phyloP scores from a whole-genome alignment of 2,888 invertebrate genomes.

The Limenitis camilla region DNA sequence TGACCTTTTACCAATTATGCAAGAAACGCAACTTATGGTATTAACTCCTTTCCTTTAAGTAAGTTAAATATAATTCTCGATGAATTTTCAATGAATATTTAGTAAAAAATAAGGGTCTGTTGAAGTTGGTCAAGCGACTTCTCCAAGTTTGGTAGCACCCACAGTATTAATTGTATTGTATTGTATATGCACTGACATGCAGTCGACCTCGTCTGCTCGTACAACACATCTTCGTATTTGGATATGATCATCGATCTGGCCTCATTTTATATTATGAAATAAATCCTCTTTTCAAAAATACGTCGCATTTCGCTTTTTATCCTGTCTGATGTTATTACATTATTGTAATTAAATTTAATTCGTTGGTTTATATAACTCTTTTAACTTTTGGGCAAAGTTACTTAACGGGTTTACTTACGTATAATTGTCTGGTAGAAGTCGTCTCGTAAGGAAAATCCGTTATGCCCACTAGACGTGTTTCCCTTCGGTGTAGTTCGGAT shows the following conservation, averaged over 20 bases:
- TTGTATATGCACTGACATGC: slow-evolving; percentile 38
- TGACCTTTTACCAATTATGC: background rate
- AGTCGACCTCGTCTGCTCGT: slow-evolving; percentile 40
- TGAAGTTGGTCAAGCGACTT: slow-evolving; percentile 10
- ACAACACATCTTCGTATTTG: slow-evolving; percentile 49
- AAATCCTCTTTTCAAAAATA: slow-evolving; percentile 6
- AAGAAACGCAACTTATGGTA: slow-evolving; percentile 1
- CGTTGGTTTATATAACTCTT: too few relatives aligned
- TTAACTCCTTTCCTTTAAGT: background rate
- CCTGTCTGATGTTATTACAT: background rate
- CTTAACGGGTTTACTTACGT: too few relatives aligned
- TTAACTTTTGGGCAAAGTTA: too few relatives aligned
- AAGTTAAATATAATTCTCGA: slow-evolving; percentile 1
- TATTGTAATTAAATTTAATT: background rate
- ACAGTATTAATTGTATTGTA: slow-evolving; percentile 55
- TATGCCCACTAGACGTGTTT: too few relatives aligned
- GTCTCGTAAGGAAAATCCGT: too few relatives aligned
- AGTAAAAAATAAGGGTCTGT: background rate
- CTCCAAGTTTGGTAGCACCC: slow-evolving; percentile 57
- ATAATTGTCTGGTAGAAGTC: too few relatives aligned
- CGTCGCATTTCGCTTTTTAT: background rate
- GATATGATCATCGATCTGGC: slow-evolving; percentile 36
- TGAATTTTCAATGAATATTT: slow-evolving; percentile 1
- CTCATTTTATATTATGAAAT: slow-evolving; percentile 25
- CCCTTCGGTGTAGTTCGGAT: too few relatives aligned